phyloP scores from a whole-genome alignment of 2,888 invertebrate genomes.

The Acanthoscelides obtectus region DNA sequence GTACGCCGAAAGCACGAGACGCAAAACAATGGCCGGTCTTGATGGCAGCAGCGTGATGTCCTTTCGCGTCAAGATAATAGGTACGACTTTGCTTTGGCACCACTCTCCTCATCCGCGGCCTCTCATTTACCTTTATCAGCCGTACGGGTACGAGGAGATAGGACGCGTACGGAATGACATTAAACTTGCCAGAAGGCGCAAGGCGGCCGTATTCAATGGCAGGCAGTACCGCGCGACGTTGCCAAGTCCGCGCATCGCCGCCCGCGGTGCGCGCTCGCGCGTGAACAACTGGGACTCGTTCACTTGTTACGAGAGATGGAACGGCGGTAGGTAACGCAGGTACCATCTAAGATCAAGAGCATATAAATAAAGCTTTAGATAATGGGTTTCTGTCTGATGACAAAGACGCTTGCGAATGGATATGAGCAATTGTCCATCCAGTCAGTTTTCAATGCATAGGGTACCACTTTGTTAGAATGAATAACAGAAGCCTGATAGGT shows the following conservation, averaged over 20 bases:
- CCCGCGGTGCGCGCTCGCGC: neutral
- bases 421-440: too few species aligned
- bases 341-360: neutral
- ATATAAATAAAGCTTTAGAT: too few species aligned
- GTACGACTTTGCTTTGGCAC: neutral
- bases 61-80: neutral
- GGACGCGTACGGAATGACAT: neutral
- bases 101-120: neutral
- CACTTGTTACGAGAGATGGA: neutral
- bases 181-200: neutral
- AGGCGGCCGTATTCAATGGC: neutral
- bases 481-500: too few species aligned
- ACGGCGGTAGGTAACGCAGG: neutral
- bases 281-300: neutral
- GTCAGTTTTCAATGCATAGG: too few species aligned
- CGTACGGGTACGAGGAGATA: neutral
- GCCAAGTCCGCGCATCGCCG: neutral
- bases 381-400: too few species aligned
- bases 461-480: too few species aligned
- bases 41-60: neutral
- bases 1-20: neutral
- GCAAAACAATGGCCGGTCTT: neutral
- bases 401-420: too few species aligned
- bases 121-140: neutral
- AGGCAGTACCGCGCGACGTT: neutral